Evolutionary conservation across 2,113 vertebrate genomes (phyloP).

Genomic region (Vombatus ursinus): DNA sequence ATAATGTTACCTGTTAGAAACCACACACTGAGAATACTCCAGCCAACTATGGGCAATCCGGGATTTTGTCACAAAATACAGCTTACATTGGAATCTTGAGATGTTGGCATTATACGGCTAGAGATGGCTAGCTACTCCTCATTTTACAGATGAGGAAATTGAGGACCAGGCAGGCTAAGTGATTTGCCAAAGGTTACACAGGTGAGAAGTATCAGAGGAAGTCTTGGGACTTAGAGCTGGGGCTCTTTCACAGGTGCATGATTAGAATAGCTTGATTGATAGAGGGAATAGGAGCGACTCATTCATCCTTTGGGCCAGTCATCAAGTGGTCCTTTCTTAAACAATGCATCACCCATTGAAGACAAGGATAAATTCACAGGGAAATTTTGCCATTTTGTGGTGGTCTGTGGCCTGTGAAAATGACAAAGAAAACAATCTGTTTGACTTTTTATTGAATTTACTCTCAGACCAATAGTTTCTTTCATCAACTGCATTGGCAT

Average conservation of each 20-base stretch:
- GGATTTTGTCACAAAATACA: background rate
- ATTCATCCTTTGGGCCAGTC: background rate
- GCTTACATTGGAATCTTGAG: background rate
- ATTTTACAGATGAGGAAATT: too few relatives aligned
- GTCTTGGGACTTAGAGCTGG: too few relatives aligned
- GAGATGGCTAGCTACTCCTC: background rate
- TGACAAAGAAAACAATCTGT: background rate
- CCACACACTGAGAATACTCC: background rate
- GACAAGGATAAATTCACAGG: background rate
- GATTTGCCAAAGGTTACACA: too few relatives aligned
- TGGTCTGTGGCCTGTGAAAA: background rate
- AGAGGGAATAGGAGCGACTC: background rate
- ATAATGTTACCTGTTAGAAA: background rate
- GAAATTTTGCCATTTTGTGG: background rate
- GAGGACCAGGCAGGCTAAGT: too few relatives aligned
- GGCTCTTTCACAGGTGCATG: background rate
- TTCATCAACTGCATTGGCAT: conserved; percentile 14
- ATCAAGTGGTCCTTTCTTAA: conserved; percentile 24
- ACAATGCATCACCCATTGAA: background rate
- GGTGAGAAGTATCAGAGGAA: too few relatives aligned
- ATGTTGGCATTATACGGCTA: background rate
- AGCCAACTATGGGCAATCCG: background rate
- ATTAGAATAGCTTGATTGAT: background rate
- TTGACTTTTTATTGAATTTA: background rate
- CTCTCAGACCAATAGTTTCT: background rate